Conservation (phyloP, 1,140 invertebrate species). For the Aphaenogaster ashmeadi region DNA sequence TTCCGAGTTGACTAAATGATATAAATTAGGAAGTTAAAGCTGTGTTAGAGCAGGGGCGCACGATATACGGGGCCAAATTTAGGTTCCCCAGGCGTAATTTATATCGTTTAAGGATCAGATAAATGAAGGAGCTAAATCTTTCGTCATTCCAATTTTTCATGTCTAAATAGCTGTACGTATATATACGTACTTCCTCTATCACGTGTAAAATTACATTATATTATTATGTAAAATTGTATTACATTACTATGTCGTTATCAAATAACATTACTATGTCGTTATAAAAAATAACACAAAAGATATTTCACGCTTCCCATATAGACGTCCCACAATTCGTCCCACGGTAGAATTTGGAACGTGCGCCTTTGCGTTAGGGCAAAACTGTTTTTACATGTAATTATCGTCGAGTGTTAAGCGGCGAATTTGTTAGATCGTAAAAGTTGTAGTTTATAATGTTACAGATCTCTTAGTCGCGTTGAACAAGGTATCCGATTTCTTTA, state of each 20-base stretch:
- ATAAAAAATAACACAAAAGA: constrained; percentile 1
- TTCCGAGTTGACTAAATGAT: neutral
- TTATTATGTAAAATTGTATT: neutral
- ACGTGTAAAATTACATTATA: constrained; percentile 3
- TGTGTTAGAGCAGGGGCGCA: constrained; percentile 14
- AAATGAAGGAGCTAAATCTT: neutral
- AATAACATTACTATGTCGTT: neutral
- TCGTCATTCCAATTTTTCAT: neutral
- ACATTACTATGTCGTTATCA: neutral
- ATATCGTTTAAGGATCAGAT: neutral
- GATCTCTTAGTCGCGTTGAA: constrained; percentile 21
- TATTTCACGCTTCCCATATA: neutral
- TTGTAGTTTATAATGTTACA: constrained; percentile 57
- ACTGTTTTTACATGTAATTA: constrained; percentile 44
- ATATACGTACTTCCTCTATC: neutral
- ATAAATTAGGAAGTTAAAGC: constrained; percentile 9
- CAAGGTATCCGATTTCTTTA: constrained; percentile 43
- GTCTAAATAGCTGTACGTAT: neutral
- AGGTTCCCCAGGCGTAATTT: constrained; percentile 1
- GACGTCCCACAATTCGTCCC: neutral
- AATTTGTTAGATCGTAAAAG: constrained; percentile 47
- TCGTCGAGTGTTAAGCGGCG: neutral
- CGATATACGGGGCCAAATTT: constrained; percentile 29
- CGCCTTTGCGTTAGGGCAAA: constrained; percentile 1
- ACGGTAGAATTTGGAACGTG: constrained; percentile 1